Evolutionary conservation across 2,113 vertebrate species (phyloP).

Genomic region (Proterorhinus semilunaris): DNA sequence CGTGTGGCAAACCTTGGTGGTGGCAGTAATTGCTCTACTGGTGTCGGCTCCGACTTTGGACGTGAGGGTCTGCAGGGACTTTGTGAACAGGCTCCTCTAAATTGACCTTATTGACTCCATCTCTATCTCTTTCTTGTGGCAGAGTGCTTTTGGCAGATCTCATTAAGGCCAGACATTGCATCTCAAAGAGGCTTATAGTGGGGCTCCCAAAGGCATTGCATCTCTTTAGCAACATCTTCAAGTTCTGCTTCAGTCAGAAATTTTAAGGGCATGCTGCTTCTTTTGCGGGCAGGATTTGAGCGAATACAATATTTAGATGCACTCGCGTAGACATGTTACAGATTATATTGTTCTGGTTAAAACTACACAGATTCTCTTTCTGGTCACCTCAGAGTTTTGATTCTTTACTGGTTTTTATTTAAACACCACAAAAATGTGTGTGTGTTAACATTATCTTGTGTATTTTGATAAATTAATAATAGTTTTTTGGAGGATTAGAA

Average conservation of each 20-base stretch:
- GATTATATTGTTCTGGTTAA: not conserved
- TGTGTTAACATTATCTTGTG: too few species aligned
- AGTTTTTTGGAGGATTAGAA: too few species aligned
- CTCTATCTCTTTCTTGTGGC: conserved; percentile 52
- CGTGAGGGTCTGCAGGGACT: conserved; percentile 34
- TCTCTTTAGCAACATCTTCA: conserved; percentile 48
- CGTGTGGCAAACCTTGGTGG: conserved; percentile 5
- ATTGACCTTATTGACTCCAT: conserved; percentile 61
- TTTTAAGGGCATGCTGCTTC: conserved; percentile 30
- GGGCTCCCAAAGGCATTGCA: conserved; percentile 44
- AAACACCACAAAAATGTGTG: too few species aligned
- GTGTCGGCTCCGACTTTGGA: conserved; percentile 16
- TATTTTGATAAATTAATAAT: too few species aligned
- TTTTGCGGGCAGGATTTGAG: conserved; percentile 18
- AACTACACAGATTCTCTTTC: too few species aligned
- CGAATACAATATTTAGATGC: conserved; percentile 12
- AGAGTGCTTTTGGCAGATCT: conserved; percentile 68
- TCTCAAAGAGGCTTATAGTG: conserved; percentile 48
- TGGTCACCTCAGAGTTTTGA: too few species aligned
- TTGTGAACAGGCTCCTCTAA: conserved; percentile 35
- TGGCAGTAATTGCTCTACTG: conserved; percentile 35
- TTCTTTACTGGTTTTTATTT: too few species aligned
- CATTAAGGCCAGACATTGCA: conserved; percentile 55
- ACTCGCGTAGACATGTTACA: not conserved
- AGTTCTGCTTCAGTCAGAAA: conserved; percentile 58